These are phyloP conservation scores for Amphimallon solstitiale DNA, from an alignment of 2,888 invertebrate species.

Conservation along the genomic window DNA sequence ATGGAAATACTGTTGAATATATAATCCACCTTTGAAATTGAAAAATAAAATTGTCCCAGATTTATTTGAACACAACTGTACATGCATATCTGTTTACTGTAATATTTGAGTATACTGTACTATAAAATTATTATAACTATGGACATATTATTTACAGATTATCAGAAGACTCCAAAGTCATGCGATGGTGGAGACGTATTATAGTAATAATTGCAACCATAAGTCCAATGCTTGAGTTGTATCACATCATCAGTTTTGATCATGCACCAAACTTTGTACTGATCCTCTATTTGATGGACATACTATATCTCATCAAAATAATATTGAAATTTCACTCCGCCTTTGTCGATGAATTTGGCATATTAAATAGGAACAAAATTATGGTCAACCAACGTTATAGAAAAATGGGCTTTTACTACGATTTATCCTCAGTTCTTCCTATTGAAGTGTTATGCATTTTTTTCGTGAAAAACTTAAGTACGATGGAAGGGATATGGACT, in stretches of 20 bases:
- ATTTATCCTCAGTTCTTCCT: slow-evolving; percentile 21
- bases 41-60: too few relatives aligned
- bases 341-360: slow-evolving; percentile 46
- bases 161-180: not conserved
- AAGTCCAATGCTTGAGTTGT: slow-evolving; percentile 35
- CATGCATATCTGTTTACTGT: too few relatives aligned
- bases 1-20: too few relatives aligned
- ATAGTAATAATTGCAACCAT: slow-evolving; percentile 16
- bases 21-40: too few relatives aligned
- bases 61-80: too few relatives aligned
- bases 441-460: slow-evolving; percentile 20
- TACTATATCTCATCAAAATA: slow-evolving; percentile 43
- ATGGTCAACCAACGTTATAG: slow-evolving; percentile 24
- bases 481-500: not conserved
- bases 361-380: slow-evolving; percentile 27
- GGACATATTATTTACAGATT: slow-evolving; percentile 7
- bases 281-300: slow-evolving; percentile 43
- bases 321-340: slow-evolving; percentile 45
- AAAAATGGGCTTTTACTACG: slow-evolving; percentile 24
- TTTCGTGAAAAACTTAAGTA: not conserved
- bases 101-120: too few relatives aligned
- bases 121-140: too few relatives aligned
- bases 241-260: slow-evolving; percentile 29
- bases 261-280: not conserved
- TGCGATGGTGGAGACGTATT: not conserved